phyloP scores from a whole-genome alignment of 2,797 vertebrate species.

The Danio jaintianensis region DNA sequence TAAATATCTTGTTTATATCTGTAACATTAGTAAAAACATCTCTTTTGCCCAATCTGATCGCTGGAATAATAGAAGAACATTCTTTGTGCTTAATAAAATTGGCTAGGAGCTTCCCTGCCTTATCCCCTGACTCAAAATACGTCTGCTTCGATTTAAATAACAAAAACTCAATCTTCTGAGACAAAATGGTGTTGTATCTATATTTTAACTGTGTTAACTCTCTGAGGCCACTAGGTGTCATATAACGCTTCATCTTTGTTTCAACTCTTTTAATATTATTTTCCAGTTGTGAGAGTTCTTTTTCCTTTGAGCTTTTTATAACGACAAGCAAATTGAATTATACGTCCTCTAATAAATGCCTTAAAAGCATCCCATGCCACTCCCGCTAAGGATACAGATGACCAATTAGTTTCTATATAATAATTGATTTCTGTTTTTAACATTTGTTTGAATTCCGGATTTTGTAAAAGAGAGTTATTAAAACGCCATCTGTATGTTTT shows the following conservation, averaged over 20 bases:
- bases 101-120: slow-evolving; percentile 33
- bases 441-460: slow-evolving; percentile 3
- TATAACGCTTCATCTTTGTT: background rate
- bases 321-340: background rate
- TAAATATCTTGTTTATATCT: slow-evolving; percentile 33
- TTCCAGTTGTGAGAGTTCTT: slow-evolving; percentile 5
- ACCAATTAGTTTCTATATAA: background rate
- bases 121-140: slow-evolving; percentile 44
- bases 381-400: background rate
- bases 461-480: background rate
- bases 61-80: slow-evolving; percentile 7
- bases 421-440: background rate
- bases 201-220: background rate
- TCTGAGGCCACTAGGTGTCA: background rate
- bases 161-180: slow-evolving; percentile 32
- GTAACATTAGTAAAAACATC: background rate
- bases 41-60: slow-evolving; percentile 3
- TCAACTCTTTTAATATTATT: background rate
- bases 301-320: background rate
- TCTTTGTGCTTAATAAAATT: slow-evolving; percentile 9
- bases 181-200: slow-evolving; percentile 31
- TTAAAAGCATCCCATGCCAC: background rate
- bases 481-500: background rate
- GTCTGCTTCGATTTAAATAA: slow-evolving; percentile 11
- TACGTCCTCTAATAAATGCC: background rate